Evolutionary conservation across 2,113 vertebrate species (phyloP), one percentile per base, ranked within the genome.

Genomic region (Miniopterus natalensis): DNA sequence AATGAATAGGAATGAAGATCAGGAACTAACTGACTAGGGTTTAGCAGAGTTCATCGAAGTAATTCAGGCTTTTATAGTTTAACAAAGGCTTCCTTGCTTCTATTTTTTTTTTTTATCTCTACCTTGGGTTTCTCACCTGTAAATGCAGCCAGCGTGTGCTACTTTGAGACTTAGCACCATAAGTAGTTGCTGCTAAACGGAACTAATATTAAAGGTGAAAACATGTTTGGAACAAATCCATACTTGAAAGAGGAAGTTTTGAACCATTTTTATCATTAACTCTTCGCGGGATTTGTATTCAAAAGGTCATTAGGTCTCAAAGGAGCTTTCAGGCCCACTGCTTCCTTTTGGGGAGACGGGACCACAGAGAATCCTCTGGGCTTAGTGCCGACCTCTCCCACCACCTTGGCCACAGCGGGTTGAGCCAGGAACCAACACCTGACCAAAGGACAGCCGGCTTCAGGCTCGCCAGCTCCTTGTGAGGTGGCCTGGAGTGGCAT

Each of bases 161-260:
- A 7, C 61, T 94, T 84, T 66, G 47, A 84, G 59, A 53, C 40
- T 83, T 79, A 68, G 45, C 75, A 40, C 14, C 40, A 77, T 4
- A 29, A 42, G 15, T n/a, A 47, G 66, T 65, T 84, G 75, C 71
- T 90, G 81, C 18, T 77, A 63, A 78, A 84, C 5, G 86, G 78
- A 95, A 49, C 68, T n/a, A 68, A 86, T 74, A 45, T 73, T 70
- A 87, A 95, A 88, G 66, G 80, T 21, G 21, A 90, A 90, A 80
- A 53, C 29, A 31, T 45, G 29, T 59, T 55, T 84, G 47, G 71
- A 66, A 79, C 18, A 90, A 94, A 84, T 90, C 27, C 36, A 29
- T 65, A 75, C 9, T 66, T 17, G 40, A 66, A 87, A 91, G 40
- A 90, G 68, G 49, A 87, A 13, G n/a, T 53, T 84, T 59, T 88